Evolutionary conservation across 2,113 vertebrate species (phyloP), one percentile per base, ranked within the genome.

Genomic region (Montifringilla adamsi): DNA sequence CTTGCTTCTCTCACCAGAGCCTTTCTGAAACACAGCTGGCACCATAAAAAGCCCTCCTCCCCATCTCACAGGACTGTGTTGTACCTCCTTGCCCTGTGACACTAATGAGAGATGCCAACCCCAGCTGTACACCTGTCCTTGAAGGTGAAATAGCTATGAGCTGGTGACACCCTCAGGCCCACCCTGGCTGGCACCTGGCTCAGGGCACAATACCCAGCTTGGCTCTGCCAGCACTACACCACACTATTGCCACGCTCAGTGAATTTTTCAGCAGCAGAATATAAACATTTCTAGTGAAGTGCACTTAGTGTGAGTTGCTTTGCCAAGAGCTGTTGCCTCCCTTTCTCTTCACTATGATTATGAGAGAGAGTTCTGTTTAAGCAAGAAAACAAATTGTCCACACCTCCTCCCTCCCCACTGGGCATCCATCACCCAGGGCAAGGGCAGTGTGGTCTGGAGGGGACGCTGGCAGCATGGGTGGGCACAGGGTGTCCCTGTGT

Each of bases 271-370:
- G 84, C 15, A 4, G 50, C 16, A 4, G 66, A 94, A 60, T 84
- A 90, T 96, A 96, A 96, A 97, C 92, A 96, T 93, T 94, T 94
- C 85, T 70, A 56, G 58, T 17, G 70, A 88, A 93, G 77, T 77
- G 90, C 82, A 84, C 92, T 96, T 93, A 92, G 78, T 14, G 59
- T 53, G 43, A 80, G 76, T 33, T 69, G 60, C 75, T 90, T 84
- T 95, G 94, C 88, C 95, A 97, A 92, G 78, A 53, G 39, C 62
- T 82, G 43, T 37, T 94, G 88, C 75, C 90, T 96, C 88, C 81
- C 70, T 63, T 86, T 44, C 60, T 44, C 60, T 96, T 84, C 31
- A 1, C 76, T 93, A 72, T 44, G 88, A 69, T 83, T 83, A 69
- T 49, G 69, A 89, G 78, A 85, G 13, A 82, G 33, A 50, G 55